phyloP scores from a whole-genome alignment of 1,140 invertebrate genomes.

The Triops longicaudatus region DNA sequence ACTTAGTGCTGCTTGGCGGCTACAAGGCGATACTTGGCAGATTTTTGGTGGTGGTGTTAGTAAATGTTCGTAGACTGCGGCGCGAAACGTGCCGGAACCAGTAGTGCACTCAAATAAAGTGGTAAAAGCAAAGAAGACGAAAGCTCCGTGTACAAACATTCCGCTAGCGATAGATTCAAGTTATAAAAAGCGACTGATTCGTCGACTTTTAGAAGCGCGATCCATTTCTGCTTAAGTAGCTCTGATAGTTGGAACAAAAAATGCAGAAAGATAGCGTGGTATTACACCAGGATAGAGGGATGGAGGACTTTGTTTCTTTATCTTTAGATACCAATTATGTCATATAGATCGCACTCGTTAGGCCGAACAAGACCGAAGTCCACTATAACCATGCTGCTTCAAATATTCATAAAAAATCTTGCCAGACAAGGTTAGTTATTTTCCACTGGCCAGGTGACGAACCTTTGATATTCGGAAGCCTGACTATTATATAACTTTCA shows the following conservation, averaged over 20 bases:
- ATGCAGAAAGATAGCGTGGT: too few relatives aligned
- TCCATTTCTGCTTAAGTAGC: too few relatives aligned
- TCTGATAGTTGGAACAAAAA: too few relatives aligned
- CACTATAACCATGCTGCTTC: not conserved
- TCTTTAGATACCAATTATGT: not conserved
- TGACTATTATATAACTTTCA: too few relatives aligned
- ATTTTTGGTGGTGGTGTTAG: not conserved
- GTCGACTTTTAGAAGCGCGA: too few relatives aligned
- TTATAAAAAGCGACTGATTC: too few relatives aligned
- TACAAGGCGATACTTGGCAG: conserved; percentile 17
- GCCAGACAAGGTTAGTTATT: too few relatives aligned
- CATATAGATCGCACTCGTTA: not conserved
- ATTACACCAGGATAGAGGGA: not conserved
- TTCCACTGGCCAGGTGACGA: too few relatives aligned
- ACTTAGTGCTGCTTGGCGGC: conserved; percentile 8
- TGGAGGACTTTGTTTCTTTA: not conserved
- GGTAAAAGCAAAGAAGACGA: not conserved
- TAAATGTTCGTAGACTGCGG: conserved; percentile 25
- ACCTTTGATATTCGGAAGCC: too few relatives aligned
- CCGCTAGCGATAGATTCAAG: too few relatives aligned
- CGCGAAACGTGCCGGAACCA: not conserved
- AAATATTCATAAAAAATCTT: too few relatives aligned
- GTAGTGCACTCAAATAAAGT: not conserved
- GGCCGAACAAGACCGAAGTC: not conserved
- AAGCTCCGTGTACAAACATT: not conserved